These are phyloP conservation scores for Leistus spinibarbis DNA, from an alignment of 2,888 invertebrate species.

Conservation along the genomic window DNA sequence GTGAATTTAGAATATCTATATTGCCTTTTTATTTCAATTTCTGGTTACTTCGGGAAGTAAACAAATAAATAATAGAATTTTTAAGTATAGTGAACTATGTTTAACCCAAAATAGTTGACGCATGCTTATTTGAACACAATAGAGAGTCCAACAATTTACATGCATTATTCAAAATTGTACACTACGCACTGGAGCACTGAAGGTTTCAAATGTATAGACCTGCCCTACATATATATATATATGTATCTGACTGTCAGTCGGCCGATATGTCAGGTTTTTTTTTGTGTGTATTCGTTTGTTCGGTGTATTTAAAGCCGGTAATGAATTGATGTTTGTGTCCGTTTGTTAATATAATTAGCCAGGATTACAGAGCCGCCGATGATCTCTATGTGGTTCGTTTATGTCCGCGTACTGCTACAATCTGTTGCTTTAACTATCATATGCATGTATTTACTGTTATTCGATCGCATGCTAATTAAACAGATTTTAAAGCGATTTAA, in stretches of 20 bases:
- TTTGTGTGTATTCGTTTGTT: neutral
- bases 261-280: neutral
- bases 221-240: neutral
- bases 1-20: no score
- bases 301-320: conserved; percentile 43
- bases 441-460: neutral
- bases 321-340: conserved; percentile 45
- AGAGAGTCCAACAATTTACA: neutral
- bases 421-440: neutral
- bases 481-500: neutral
- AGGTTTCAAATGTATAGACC: no score
- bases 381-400: conserved; percentile 37
- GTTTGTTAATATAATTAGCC: conserved; percentile 48
- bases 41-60: neutral
- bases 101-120: neutral
- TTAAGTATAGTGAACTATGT: neutral
- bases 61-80: neutral
- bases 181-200: neutral
- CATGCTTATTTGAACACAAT: neutral
- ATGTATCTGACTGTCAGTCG: neutral
- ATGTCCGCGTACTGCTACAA: conserved; percentile 1
- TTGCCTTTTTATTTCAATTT: neutral
- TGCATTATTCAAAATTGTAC: neutral
- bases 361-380: conserved; percentile 43
- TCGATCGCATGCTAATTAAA: neutral